Conservation (phyloP, 2,888 invertebrate genomes). For the Chrysolina americana region DNA sequence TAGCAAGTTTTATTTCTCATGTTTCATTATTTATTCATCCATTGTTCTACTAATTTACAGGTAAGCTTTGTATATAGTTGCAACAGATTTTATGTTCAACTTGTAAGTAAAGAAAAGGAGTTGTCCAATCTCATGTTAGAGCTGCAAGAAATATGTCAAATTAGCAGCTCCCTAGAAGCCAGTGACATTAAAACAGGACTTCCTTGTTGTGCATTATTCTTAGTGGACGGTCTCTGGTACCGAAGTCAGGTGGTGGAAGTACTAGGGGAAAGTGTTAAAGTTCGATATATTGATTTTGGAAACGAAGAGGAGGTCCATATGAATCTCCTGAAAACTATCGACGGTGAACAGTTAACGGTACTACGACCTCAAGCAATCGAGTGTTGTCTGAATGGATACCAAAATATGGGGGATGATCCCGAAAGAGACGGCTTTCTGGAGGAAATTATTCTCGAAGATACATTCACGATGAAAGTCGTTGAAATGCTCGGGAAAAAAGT, state of each 20-base stretch:
- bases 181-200: constrained; percentile 72
- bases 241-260: constrained; percentile 81
- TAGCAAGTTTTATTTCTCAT: too few relatives aligned
- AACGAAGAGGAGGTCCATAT: constrained; percentile 86
- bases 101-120: constrained; percentile 74
- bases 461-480: constrained; percentile 72
- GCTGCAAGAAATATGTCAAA: constrained; percentile 74
- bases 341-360: constrained; percentile 74
- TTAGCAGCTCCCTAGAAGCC: constrained; percentile 60
- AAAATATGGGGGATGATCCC: constrained; percentile 72
- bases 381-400: constrained; percentile 81
- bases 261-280: constrained; percentile 68
- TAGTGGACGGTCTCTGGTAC: constrained; percentile 90
- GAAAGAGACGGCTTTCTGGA: constrained; percentile 77
- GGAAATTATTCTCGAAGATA: constrained; percentile 76
- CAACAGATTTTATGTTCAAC: constrained; percentile 79
- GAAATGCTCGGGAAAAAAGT: constrained; percentile 73
- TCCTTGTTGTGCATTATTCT: constrained; percentile 86
- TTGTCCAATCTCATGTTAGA: constrained; percentile 79
- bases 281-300: constrained; percentile 96
- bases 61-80: constrained; percentile 81
- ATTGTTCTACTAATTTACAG: constrained; percentile 11
- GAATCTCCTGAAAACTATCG: constrained; percentile 76
- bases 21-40: too few relatives aligned
- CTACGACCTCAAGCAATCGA: constrained; percentile 83